Evolutionary conservation across 2,113 vertebrate genomes (phyloP), one percentile per base, ranked within the genome.

Genomic region (Otus sunia): DNA sequence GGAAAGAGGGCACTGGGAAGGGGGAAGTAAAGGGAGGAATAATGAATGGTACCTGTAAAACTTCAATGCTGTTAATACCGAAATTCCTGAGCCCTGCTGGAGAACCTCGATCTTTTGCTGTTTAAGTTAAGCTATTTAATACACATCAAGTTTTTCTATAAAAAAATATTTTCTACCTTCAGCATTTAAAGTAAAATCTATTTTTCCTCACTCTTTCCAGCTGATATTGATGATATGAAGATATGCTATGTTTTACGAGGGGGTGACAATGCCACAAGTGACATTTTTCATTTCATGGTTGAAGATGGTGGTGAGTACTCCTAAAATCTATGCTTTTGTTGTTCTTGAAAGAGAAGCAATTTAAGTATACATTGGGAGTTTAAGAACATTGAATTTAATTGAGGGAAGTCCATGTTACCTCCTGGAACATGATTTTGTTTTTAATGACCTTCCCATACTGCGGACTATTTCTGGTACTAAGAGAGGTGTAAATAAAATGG

Each of bases 221-320:
- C 98, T 93, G 99, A 99, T 96, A 98, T 99, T 9, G 97, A 99
- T 83, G 99, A 99, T 84, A 98, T 99, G 98, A 99, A 99, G 96
- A 98, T 99, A 98, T 99, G 98, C 96, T 99, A 99, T 34, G 97
- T 99, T 85, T 96, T 99, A 97, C 96, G 98, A 86, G 98, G 97
- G 2, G 98, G 98, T 41, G 97, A 98, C 56, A 99, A 99, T 43
- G 98, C 98, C n/a, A 99, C 99, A 14, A 99, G 98, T 90, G 99
- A 99, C 80, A 39, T 97, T 66, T 99, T 99, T 95, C 96, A 98
- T 52, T 99, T 99, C 97, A 98, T 97, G 4, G 98, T 99, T 29
- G 98, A 99, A 97, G 99, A 99, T 2, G 95, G 97, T 12, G 99
- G 99, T 99, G 97, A 99, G 99, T 98, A 69, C 47, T 86, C 25